phyloP scores from a whole-genome alignment of 2,113 vertebrate species.

The Chloropsis cyanopogon region DNA sequence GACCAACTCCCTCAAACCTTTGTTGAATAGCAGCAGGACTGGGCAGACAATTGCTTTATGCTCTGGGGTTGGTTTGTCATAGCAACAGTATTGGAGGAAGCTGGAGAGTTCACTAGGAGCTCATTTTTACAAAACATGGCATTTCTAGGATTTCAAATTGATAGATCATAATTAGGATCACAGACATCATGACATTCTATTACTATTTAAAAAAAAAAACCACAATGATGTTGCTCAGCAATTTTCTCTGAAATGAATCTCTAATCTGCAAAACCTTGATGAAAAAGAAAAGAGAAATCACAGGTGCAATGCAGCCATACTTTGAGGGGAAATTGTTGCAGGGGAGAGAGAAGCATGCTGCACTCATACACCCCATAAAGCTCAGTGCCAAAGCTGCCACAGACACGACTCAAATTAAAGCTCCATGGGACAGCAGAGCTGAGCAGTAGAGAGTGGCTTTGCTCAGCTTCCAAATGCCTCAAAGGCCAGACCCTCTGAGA shows the following conservation, averaged over 20 bases:
- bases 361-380: not conserved
- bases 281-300: not conserved
- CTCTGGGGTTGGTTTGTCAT: not conserved
- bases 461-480: not conserved
- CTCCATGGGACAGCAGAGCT: not conserved
- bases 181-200: not conserved
- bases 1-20: not conserved
- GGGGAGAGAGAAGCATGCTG: not conserved
- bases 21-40: not conserved
- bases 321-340: rapidly evolving
- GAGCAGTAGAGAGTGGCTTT: not conserved
- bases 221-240: not conserved
- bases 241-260: not conserved
- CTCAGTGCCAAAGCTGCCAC: not conserved
- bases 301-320: not conserved
- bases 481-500: not conserved
- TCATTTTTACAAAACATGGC: not conserved
- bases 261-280: not conserved
- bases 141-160: not conserved
- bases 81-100: not conserved
- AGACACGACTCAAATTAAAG: not conserved
- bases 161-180: not conserved
- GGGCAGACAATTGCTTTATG: not conserved
- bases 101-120: not conserved
- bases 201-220: not conserved